Percentiles rank a stretch among this genome's conserved stretches.
These are phyloP conservation scores for Neolamprologus longior DNA, from an alignment of 2,113 vertebrate species.

Conservation along the genomic window DNA sequence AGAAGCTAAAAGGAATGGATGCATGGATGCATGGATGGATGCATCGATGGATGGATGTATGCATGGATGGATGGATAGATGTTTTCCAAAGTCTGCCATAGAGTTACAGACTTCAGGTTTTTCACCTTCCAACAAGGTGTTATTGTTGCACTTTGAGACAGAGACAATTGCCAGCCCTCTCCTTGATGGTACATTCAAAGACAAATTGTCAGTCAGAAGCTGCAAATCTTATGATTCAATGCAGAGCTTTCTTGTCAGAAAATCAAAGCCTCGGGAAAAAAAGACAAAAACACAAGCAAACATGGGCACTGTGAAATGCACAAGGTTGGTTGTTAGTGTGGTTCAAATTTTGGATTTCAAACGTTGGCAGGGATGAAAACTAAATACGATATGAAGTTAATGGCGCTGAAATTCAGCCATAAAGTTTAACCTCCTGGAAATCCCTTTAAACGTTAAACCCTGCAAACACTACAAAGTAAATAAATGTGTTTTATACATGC, in stretches of 20 bases:
- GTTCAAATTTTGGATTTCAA: not conserved
- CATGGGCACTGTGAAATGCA: not conserved
- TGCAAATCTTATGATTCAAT: not conserved
- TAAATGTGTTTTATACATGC: not conserved
- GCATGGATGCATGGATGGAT: rapidly evolving
- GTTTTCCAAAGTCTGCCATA: not conserved
- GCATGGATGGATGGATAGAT: not conserved
- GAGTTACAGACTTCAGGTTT: not conserved
- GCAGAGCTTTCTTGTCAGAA: not conserved
- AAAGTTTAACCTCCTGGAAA: not conserved
- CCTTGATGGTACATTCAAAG: not conserved
- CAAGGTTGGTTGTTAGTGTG: not conserved
- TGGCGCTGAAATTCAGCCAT: not conserved
- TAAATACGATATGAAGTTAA: not conserved
- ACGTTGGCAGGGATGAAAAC: not conserved
- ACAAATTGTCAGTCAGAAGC: not conserved
- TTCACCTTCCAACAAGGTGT: not conserved
- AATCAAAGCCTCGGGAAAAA: not conserved
- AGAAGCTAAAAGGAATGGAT: not conserved
- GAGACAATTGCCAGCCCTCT: not conserved
- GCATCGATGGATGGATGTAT: rapidly evolving
- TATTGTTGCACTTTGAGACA: not conserved
- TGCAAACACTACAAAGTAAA: not conserved
- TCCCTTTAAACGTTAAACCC: not conserved
- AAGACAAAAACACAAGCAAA: not conserved